Evolutionary conservation across 2,888 invertebrate genomes (phyloP), one percentile per base, ranked within the genome.

Genomic region (Latheticus oryzae): DNA sequence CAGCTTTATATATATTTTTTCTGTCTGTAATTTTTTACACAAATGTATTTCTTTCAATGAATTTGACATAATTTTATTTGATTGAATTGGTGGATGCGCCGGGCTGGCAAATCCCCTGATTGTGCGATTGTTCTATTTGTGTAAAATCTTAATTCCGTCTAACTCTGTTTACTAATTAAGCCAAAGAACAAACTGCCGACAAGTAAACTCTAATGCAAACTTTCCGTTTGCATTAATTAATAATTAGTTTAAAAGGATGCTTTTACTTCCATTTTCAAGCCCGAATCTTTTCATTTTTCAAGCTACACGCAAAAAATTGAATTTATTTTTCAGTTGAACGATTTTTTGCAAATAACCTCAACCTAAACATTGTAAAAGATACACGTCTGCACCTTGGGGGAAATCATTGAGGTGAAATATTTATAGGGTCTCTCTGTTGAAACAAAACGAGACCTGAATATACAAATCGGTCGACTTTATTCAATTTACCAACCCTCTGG

Each of bases 361-460:
- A 45, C 12, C 28, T 38, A 58, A 61, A 58, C 54, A 24, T 50
- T 38, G 42, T 35, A 40, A 40, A 51, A 56, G 38, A 54, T 45
- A 32, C 66, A 62, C 65, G 65, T 65, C 67, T 65, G 60, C 67
- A 65, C 68, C 67, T 68, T 61, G 59, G 65, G 69, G 66, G 65
- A 69, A 71, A 71, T 69, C 69, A 68, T 66, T 48, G 60, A 68
- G 64, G 65, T 71, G 66, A 69, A 71, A 71, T 71, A 70, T 71
- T 71, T 71, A 70, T 71, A 66, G 52, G 61, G 58, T 26, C 40
- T 38, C 62, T 56, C 63, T n/a, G n/a, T 58, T 55, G 58, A 61
- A 65, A 59, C 60, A 56, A 60, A 64, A 67, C 66, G 63, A 51
- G 67, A 62, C 54, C 60, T 65, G 69, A 68, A 69, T 69, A 67